phyloP scores from a whole-genome alignment of 2,113 vertebrate species.

The Lophotis ruficrista region DNA sequence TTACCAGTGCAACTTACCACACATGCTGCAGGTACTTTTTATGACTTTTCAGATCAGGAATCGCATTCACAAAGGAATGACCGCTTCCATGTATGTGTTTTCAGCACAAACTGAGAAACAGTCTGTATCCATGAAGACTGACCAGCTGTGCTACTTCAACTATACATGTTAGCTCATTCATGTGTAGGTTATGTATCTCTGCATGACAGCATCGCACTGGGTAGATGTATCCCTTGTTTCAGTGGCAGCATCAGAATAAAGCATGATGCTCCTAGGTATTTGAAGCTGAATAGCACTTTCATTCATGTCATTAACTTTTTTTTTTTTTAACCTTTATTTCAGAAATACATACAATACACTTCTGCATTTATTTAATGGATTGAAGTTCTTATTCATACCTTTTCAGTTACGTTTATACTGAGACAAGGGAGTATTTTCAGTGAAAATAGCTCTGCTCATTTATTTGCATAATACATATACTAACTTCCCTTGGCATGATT shows the following conservation, averaged over 20 bases:
- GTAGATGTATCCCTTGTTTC: background rate
- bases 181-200: background rate
- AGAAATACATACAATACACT: background rate
- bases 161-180: background rate
- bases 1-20: background rate
- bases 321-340: background rate
- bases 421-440: background rate
- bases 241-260: background rate
- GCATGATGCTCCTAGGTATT: background rate
- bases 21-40: background rate
- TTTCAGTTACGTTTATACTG: background rate
- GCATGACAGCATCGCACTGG: rapidly evolving
- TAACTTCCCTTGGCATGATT: background rate
- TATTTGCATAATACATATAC: background rate
- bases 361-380: background rate
- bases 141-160: background rate
- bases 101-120: background rate
- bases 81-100: background rate
- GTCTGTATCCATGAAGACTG: background rate
- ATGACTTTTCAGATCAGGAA: background rate
- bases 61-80: background rate
- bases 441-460: background rate
- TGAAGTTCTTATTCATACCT: background rate
- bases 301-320: background rate
- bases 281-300: background rate